A percentile compares a stretch with the other conserved stretches of the same genome.
Conservation (phyloP, 2,888 invertebrate species). For the Scelioninae gen. 1 region DNA sequence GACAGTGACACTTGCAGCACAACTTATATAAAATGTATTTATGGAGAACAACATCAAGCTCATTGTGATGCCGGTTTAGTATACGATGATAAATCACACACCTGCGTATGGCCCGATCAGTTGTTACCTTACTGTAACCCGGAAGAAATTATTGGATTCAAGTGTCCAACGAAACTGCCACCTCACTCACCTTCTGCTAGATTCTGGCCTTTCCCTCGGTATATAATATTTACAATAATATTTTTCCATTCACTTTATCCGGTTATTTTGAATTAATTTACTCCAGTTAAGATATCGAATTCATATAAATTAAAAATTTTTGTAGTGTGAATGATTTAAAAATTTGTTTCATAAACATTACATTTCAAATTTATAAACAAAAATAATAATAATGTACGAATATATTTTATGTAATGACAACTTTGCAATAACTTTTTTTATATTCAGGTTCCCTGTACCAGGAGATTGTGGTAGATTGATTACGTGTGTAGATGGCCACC, state of each 20-base stretch:
- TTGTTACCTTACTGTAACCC: conserved; percentile 94
- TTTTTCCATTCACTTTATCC: conserved; percentile 4
- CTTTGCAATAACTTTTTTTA: conserved; percentile 7
- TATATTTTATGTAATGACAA: too few relatives aligned
- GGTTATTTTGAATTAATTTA: too few relatives aligned
- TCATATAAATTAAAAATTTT: too few relatives aligned
- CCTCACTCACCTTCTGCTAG: conserved; percentile 92
- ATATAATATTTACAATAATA: conserved; percentile 31
- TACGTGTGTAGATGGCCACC: conserved; percentile 95
- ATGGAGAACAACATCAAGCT: conserved; percentile 91
- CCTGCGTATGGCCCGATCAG: conserved; percentile 97
- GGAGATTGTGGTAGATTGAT: conserved; percentile 94
- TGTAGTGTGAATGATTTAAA: too few relatives aligned
- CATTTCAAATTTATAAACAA: too few relatives aligned
- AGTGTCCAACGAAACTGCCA: conserved; percentile 94
- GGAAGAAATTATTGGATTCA: conserved; percentile 96
- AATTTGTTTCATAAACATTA: too few relatives aligned
- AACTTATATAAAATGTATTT: conserved; percentile 93
- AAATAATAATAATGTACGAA: too few relatives aligned
- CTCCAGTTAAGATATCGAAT: too few relatives aligned
- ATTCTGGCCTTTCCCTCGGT: conserved; percentile 96
- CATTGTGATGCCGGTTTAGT: conserved; percentile 94
- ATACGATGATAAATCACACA: conserved; percentile 94
- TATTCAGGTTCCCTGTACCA: conserved; percentile 89
- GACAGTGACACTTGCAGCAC: conserved; percentile 92